Conservation (phyloP, 2,888 invertebrate genomes). For the Drosophila parthenogenetica region DNA sequence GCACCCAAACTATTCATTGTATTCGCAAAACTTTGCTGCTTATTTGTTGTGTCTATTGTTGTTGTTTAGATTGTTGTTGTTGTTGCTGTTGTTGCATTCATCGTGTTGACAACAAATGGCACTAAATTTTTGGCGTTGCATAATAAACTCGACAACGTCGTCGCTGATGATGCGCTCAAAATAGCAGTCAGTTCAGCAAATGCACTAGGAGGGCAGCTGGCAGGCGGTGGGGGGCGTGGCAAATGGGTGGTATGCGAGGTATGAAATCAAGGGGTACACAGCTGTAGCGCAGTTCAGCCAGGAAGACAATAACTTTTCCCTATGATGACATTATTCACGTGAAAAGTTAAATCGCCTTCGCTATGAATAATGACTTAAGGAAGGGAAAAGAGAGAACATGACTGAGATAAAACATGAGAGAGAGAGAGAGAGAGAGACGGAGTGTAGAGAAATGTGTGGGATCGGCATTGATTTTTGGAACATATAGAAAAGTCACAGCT, state of each 20-base stretch:
- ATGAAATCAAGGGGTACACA: conserved; percentile 13
- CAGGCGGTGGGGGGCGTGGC: not conserved
- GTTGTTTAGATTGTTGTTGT: conserved; percentile 20
- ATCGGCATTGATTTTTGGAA: conserved; percentile 21
- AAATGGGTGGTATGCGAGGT: not conserved
- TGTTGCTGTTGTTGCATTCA: conserved; percentile 59
- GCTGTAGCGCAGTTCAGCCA: conserved; percentile 54
- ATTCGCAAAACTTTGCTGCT: conserved; percentile 54
- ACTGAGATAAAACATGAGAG: not conserved
- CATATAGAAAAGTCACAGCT: conserved; percentile 13
- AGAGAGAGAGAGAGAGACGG: not conserved
- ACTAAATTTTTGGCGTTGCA: conserved; percentile 77
- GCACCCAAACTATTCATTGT: conserved; percentile 41
- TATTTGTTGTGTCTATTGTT: conserved; percentile 23
- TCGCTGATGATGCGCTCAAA: conserved; percentile 62
- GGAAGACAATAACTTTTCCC: conserved; percentile 73
- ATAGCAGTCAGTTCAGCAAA: conserved; percentile 39
- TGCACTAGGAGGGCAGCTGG: conserved; percentile 12
- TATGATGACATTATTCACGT: conserved; percentile 76
- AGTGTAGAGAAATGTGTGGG: conserved; percentile 2
- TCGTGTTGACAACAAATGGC: conserved; percentile 78
- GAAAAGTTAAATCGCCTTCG: conserved; percentile 65
- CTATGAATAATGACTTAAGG: conserved; percentile 27
- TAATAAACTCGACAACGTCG: conserved; percentile 70
- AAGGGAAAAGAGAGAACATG: not conserved